Evolutionary conservation across 2,113 vertebrate species (phyloP).

Genomic region (Lampris incognitus): DNA sequence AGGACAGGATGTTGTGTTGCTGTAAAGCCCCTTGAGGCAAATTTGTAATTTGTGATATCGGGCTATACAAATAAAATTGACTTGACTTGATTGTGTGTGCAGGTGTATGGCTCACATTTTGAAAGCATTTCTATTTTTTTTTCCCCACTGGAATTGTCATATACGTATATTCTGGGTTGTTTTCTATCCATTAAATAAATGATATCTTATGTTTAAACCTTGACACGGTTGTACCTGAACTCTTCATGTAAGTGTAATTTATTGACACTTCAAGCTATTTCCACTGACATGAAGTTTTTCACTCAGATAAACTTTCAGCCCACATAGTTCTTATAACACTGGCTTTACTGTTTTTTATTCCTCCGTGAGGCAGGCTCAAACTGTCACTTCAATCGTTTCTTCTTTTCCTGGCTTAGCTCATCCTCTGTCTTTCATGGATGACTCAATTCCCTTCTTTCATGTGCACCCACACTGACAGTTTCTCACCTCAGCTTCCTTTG

Average conservation of each 20-base stretch:
- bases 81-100: not conserved
- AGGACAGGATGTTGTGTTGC: too few species aligned
- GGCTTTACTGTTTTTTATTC: conserved; percentile 14
- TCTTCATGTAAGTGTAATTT: conserved; percentile 3
- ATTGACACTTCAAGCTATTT: conserved; percentile 23
- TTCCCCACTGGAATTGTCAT: too few species aligned
- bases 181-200: not conserved
- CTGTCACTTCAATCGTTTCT: conserved; percentile 26
- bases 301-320: conserved; percentile 21
- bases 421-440: conserved; percentile 12
- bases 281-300: conserved; percentile 10
- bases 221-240: not conserved
- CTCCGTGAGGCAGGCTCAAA: not conserved
- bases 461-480: not conserved
- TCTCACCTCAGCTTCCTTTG: conserved; percentile 1
- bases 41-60: too few species aligned
- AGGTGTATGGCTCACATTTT: not conserved
- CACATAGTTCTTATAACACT: conserved; percentile 14
- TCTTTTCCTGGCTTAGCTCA: not conserved
- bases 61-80: too few species aligned
- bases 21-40: too few species aligned
- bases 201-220: not conserved
- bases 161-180: too few species aligned
- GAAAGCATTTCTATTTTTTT: too few species aligned
- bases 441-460: conserved; percentile 32